phyloP scores from a whole-genome alignment of 1,140 invertebrate species.

The Chlorops oryzae region DNA sequence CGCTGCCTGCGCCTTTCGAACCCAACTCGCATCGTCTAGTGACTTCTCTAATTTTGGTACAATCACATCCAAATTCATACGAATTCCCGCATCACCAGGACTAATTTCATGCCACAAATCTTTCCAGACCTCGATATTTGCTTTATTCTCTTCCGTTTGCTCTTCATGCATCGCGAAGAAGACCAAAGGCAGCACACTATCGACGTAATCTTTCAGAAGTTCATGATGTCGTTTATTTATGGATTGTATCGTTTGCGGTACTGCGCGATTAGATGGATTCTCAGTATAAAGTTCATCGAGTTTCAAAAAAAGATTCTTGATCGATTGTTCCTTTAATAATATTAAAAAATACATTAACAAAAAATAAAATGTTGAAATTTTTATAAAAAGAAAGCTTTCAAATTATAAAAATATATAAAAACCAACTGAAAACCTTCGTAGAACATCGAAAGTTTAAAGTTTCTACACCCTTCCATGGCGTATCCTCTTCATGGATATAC shows the following conservation, averaged over 20 bases:
- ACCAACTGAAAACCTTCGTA: too few relatives aligned
- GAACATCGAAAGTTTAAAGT: too few relatives aligned
- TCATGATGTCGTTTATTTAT: slow-evolving; percentile 79
- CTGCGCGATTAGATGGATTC: slow-evolving; percentile 63
- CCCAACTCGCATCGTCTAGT: slow-evolving; percentile 78
- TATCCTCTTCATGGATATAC: too few relatives aligned
- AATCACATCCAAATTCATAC: slow-evolving; percentile 69
- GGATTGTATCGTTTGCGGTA: slow-evolving; percentile 72
- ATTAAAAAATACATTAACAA: background rate
- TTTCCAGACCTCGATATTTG: slow-evolving; percentile 69
- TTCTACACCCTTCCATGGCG: too few relatives aligned
- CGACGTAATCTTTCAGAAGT: slow-evolving; percentile 71
- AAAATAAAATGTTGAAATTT: background rate
- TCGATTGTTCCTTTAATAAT: slow-evolving; percentile 58
- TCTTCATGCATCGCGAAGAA: slow-evolving; percentile 86
- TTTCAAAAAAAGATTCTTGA: slow-evolving; percentile 79
- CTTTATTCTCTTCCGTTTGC: slow-evolving; percentile 58
- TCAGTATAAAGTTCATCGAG: slow-evolving; percentile 74
- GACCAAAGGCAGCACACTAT: slow-evolving; percentile 69
- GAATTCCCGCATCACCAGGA: slow-evolving; percentile 75
- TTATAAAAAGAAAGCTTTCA: background rate
- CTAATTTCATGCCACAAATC: slow-evolving; percentile 86
- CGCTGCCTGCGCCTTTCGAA: slow-evolving; percentile 77
- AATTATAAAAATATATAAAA: background rate
- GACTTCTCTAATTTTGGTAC: slow-evolving; percentile 62